Percentiles rank a stretch among this genome's conserved stretches.
Conservation (phyloP, 2,797 vertebrate genomes). For the Serranus cabrilla region DNA sequence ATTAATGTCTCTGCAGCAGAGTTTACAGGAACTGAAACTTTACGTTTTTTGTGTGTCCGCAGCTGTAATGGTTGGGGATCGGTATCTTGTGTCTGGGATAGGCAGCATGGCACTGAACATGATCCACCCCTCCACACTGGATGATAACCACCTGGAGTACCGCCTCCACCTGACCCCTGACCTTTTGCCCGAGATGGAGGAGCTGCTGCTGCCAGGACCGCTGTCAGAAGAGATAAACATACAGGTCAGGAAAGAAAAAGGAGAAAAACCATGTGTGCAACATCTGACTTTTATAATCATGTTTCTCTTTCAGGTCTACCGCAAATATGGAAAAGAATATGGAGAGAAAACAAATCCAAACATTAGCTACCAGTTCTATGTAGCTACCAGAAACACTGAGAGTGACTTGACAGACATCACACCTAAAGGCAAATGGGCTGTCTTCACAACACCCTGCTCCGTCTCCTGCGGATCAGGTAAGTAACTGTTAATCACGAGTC, state of each 20-base stretch:
- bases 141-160: conserved; percentile 89
- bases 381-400: conserved; percentile 45
- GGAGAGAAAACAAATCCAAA: conserved; percentile 91
- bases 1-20: neutral
- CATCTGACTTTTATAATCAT: conserved; percentile 4
- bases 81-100: conserved; percentile 90
- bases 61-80: conserved; percentile 88
- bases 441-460: conserved; percentile 86
- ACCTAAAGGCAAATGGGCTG: conserved; percentile 81
- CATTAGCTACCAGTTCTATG: conserved; percentile 91
- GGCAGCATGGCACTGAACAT: conserved; percentile 84
- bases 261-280: neutral
- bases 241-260: conserved; percentile 85
- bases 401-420: conserved; percentile 46
- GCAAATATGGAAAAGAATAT: conserved; percentile 91
- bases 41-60: conserved; percentile 25
- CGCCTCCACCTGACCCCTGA: conserved; percentile 88
- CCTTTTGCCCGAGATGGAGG: conserved; percentile 89
- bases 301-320: conserved; percentile 88
- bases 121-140: conserved; percentile 90
- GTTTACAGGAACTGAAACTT: neutral
- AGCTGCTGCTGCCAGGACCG: conserved; percentile 89
- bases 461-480: conserved; percentile 94
- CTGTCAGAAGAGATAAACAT: conserved; percentile 86
- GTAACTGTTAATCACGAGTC: conserved; percentile 18